A percentile compares a stretch with the other conserved stretches of the same genome.
Conservation (phyloP, 2,113 vertebrate genomes). For the Gallinago paraguaiae region DNA sequence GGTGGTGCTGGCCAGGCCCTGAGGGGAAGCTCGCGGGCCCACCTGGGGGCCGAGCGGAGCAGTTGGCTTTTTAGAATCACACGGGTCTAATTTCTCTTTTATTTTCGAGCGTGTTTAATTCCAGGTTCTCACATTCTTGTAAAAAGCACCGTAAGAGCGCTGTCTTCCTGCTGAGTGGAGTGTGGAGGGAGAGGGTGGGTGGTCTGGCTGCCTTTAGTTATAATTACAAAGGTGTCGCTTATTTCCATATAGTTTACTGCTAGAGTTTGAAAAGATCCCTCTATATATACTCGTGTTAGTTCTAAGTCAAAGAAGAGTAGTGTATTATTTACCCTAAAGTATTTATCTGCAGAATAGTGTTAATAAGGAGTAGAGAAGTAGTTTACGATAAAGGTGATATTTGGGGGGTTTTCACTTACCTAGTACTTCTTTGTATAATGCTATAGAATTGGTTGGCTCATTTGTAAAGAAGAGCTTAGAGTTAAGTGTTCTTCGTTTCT, state of each 20-base stretch:
- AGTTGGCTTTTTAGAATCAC: rapidly evolving
- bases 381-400: background rate
- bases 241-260: rapidly evolving
- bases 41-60: too few species aligned
- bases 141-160: rapidly evolving
- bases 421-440: rapidly evolving
- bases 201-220: rapidly evolving
- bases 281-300: rapidly evolving
- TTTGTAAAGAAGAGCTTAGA: background rate
- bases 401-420: background rate
- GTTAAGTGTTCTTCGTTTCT: rapidly evolving
- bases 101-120: background rate
- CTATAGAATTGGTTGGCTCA: rapidly evolving
- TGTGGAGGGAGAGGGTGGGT: rapidly evolving
- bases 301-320: background rate
- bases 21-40: background rate
- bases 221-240: rapidly evolving
- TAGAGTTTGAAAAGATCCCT: background rate
- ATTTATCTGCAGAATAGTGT: background rate
- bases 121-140: too few species aligned
- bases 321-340: background rate
- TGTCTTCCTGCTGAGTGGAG: rapidly evolving
- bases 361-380: background rate
- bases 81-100: rapidly evolving
- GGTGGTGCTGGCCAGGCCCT: background rate